A percentile compares a stretch with the other conserved stretches of the same genome.
These are phyloP conservation scores for Apeira syringaria DNA, from an alignment of 2,888 invertebrate species.

Conservation along the genomic window DNA sequence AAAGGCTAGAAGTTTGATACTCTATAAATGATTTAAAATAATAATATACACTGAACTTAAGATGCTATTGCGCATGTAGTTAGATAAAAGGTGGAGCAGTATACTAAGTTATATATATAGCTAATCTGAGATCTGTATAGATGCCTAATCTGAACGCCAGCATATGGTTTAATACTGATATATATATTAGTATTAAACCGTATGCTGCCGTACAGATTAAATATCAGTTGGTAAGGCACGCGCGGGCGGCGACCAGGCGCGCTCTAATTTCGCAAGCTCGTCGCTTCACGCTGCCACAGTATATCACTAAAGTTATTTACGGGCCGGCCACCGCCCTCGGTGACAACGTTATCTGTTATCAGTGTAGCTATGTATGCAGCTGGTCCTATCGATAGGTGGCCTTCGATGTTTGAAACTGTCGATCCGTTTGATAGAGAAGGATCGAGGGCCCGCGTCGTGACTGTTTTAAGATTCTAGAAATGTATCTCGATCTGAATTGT, in stretches of 20 bases:
- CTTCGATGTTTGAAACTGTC: constrained; percentile 37
- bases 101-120: too few species aligned
- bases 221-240: constrained; percentile 34
- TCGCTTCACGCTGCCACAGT: constrained; percentile 15
- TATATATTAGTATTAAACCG: background rate
- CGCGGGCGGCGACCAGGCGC: constrained; percentile 52
- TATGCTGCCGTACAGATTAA: constrained; percentile 6
- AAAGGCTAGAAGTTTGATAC: too few species aligned
- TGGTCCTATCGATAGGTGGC: constrained; percentile 61
- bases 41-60: too few species aligned
- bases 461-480: constrained; percentile 15
- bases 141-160: too few species aligned
- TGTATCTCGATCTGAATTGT: constrained; percentile 18
- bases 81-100: too few species aligned
- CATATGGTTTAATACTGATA: too few species aligned
- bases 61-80: too few species aligned
- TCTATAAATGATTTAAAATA: too few species aligned
- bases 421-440: constrained; percentile 23
- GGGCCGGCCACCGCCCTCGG: constrained; percentile 68
- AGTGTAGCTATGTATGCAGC: constrained; percentile 62
- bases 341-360: constrained; percentile 81
- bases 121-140: too few species aligned
- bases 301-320: constrained; percentile 64
- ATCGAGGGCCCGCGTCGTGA: constrained; percentile 25
- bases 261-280: constrained; percentile 77